Base-by-base conservation (phyloP, 2,797 vertebrate species). In the Austrolebias charrua region DNA sequence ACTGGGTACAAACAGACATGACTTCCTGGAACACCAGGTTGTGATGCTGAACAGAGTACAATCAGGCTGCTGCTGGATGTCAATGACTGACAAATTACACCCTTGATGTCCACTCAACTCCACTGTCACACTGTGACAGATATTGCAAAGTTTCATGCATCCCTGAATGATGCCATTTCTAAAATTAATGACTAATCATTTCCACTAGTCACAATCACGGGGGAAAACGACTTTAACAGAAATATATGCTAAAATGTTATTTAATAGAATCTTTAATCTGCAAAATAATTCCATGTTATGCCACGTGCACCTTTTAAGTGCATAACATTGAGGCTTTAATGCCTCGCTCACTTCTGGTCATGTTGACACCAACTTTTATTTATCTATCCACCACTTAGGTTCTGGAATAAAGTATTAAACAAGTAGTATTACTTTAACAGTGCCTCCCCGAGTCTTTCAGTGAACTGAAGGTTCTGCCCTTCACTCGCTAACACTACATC, bases 21-120 rank as follows among this genome's bases (percentile, higher is more conserved):
- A 52, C 31, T n/a, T 38, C 56, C 60, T 63, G 38, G 19, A 40
- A 11, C 12, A 38, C 31, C 43, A 20, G 31, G 2, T 38, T 33
- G 15, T 0, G 0, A 16, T 7, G 54, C 42, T 48, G 45, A 51
- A 48, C 51, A 20, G n/a, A n/a, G n/a, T n/a, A n/a, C n/a, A n/a
- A n/a, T n/a, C n/a, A n/a, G 2, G 55, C 60, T 66, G 50, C 49
- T 66, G 65, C 28, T 62, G 38, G 28, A 53, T 12, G 19, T 44
- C 69, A 82, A 61, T 47, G 75, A 78, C 65, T 48, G 70, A 43
- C 69, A 66, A 64, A 80, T 76, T 69, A 75, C 70, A 74, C 71
- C 66, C 40, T 51, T 75, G 63, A 38, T 63, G 24, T 1, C 45
- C 47, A 43, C 71, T 77, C 64, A 59, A 63, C 60, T 83, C 31